Percentiles rank a stretch among this genome's conserved stretches.
Evolutionary conservation across 1,140 invertebrate species (phyloP).

Genomic region (Pachypeltis micranthus): DNA sequence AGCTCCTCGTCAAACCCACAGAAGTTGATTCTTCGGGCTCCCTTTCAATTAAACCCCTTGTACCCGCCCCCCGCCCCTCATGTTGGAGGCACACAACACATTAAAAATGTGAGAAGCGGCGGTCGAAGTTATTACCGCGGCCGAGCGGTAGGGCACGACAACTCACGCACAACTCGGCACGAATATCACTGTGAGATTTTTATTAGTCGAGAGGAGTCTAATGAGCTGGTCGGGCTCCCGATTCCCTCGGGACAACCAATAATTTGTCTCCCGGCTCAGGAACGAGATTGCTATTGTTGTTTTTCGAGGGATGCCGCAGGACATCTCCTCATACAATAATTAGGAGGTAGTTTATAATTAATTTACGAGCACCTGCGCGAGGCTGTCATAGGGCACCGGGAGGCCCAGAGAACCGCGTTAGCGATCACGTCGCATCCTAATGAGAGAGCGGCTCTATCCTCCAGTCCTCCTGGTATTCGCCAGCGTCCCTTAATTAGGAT

Average conservation of each 20-base stretch:
- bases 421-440: background rate
- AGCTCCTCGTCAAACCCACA: no score
- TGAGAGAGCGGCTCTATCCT: background rate
- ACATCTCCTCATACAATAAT: background rate
- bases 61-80: no score
- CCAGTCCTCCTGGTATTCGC: background rate
- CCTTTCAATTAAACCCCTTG: no score
- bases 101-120: no score
- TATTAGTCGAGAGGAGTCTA: background rate
- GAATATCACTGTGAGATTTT: no score
- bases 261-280: no score
- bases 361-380: background rate
- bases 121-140: background rate
- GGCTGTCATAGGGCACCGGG: background rate
- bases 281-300: background rate
- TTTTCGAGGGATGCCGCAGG: background rate
- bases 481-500: background rate
- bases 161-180: background rate
- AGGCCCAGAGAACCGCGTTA: background rate
- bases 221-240: no score
- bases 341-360: background rate
- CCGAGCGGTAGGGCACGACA: background rate
- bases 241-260: no score
- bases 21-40: no score
- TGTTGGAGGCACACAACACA: no score